Evolutionary conservation across 2,797 vertebrate species (phyloP).

Genomic region (Poecilia wingei): DNA sequence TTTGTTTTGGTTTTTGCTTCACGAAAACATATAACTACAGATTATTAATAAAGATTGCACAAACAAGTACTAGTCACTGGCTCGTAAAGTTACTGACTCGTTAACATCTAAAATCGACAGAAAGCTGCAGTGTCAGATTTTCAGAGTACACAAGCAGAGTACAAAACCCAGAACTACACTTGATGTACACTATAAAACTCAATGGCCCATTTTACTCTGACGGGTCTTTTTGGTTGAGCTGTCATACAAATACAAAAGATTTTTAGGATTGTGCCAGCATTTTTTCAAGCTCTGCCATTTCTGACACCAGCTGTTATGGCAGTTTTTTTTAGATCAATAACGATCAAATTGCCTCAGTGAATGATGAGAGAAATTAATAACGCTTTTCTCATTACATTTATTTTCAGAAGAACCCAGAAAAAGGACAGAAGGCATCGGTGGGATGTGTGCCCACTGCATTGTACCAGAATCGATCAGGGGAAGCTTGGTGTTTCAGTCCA

Average conservation of each 20-base stretch:
- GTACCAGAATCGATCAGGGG: no score
- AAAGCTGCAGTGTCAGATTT: constrained; percentile 32
- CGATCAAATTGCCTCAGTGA: background rate
- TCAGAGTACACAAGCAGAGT: constrained; percentile 34
- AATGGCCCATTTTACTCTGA: constrained; percentile 36
- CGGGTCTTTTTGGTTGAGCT: constrained; percentile 17
- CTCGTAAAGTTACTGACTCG: background rate
- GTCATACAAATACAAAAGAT: constrained; percentile 23
- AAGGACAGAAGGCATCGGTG: no score
- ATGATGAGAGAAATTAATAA: background rate
- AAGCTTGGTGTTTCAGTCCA: no score
- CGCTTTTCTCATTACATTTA: background rate
- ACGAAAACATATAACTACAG: constrained; percentile 3
- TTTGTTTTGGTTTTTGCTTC: constrained; percentile 1
- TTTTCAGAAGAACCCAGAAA: background rate
- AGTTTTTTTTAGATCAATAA: background rate
- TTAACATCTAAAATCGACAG: constrained; percentile 18
- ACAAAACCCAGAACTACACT: constrained; percentile 27
- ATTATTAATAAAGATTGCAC: background rate
- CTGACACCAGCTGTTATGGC: background rate
- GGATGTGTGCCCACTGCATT: no score
- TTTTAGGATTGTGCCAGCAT: background rate
- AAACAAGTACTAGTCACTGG: constrained; percentile 14
- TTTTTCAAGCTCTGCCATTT: background rate
- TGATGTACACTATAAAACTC: constrained; percentile 17